These are phyloP conservation scores for Protophormia terraenovae DNA, from an alignment of 2,888 invertebrate species.

Conservation along the genomic window DNA sequence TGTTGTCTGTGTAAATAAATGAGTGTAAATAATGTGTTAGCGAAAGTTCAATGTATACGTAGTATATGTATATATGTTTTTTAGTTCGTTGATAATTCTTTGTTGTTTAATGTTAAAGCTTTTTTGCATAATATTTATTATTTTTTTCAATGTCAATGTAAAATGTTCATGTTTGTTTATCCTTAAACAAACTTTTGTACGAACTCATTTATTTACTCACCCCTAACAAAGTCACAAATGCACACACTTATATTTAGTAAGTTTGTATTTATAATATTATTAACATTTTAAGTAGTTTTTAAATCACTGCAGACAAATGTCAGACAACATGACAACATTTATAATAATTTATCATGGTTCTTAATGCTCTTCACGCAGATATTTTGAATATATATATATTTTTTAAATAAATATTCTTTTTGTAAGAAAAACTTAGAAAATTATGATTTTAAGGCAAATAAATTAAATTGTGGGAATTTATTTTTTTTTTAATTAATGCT, in stretches of 20 bases:
- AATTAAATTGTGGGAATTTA: no score
- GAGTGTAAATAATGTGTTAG: constrained; percentile 60
- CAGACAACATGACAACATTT: constrained; percentile 76
- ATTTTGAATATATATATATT: neutral
- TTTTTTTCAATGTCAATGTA: constrained; percentile 70
- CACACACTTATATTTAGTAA: neutral
- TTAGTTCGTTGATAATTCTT: constrained; percentile 16
- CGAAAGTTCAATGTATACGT: constrained; percentile 7
- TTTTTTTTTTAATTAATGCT: no score
- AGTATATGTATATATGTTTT: neutral
- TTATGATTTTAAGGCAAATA: no score
- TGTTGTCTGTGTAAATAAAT: constrained; percentile 65
- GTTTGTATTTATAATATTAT: constrained; percentile 69
- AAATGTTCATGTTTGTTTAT: constrained; percentile 63
- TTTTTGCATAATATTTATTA: constrained; percentile 60
- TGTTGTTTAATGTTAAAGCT: constrained; percentile 12
- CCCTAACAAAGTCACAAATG: neutral
- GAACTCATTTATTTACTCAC: constrained; percentile 24
- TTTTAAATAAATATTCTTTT: neutral
- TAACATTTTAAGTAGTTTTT: constrained; percentile 79
- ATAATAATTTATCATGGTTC: constrained; percentile 75
- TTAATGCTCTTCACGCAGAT: neutral
- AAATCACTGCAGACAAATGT: constrained; percentile 81
- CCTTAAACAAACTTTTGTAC: constrained; percentile 45
- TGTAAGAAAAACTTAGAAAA: no score